phyloP scores from a whole-genome alignment of 2,888 invertebrate species.

The Tetranychus truncatus region DNA sequence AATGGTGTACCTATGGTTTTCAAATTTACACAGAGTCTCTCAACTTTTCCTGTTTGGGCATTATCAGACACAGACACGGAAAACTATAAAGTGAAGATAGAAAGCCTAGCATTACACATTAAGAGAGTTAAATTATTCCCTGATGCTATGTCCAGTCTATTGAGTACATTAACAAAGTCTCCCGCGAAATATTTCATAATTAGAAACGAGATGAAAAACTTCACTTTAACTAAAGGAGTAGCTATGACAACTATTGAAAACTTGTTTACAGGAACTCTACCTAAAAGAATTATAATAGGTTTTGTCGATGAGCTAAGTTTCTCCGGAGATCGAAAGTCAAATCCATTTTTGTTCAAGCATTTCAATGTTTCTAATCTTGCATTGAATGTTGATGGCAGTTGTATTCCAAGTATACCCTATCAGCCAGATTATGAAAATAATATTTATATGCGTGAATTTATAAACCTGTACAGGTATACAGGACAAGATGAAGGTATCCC shows the following conservation, averaged over 20 bases:
- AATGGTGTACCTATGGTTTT: not conserved
- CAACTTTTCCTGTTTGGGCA: not conserved
- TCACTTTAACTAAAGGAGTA: not conserved
- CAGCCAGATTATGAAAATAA: slow-evolving; percentile 10
- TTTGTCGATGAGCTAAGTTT: not conserved
- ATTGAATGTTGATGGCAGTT: slow-evolving; percentile 7
- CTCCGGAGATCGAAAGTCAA: not conserved
- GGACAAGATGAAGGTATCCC: no score
- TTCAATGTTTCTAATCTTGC: not conserved
- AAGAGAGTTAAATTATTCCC: not conserved
- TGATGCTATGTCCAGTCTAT: not conserved
- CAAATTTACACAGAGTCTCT: not conserved
- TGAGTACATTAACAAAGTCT: not conserved
- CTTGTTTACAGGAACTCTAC: slow-evolving; percentile 7
- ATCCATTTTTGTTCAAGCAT: not conserved
- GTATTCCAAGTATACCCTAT: not conserved
- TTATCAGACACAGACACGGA: not conserved
- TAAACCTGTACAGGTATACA: no score
- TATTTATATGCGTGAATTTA: no score
- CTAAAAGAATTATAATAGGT: not conserved
- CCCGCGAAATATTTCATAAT: not conserved
- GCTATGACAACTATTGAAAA: slow-evolving; percentile 1
- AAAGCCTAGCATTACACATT: not conserved
- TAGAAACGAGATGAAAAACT: slow-evolving; percentile 9
- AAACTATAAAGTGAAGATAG: not conserved